phyloP scores from a whole-genome alignment of 2,888 invertebrate genomes.

The Cybosia mesomella region DNA sequence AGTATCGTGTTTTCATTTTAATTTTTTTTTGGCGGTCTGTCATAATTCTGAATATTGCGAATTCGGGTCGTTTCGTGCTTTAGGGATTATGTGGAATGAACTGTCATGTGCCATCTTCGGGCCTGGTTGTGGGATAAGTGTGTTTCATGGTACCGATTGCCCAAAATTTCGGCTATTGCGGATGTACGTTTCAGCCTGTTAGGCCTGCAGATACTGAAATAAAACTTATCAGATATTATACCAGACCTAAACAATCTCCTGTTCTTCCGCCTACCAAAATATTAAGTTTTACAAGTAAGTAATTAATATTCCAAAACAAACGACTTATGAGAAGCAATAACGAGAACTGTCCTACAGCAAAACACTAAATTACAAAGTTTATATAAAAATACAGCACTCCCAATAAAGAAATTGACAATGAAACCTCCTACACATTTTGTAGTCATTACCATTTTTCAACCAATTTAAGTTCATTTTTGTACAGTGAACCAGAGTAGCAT shows the following conservation, averaged over 20 bases:
- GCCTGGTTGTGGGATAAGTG: no score
- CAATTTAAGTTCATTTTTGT: not conserved
- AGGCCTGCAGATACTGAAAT: no score
- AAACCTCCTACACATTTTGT: constrained; percentile 1
- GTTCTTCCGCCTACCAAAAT: not conserved
- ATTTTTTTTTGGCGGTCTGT: no score
- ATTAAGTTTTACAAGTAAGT: not conserved
- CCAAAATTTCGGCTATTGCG: no score
- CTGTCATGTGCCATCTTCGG: no score
- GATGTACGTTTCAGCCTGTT: no score
- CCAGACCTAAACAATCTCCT: not conserved
- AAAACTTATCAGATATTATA: no score
- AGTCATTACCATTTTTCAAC: constrained; percentile 2
- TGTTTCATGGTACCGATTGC: no score
- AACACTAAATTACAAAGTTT: constrained; percentile 1
- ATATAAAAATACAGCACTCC: not conserved
- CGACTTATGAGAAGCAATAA: not conserved
- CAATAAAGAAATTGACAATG: constrained; percentile 1
- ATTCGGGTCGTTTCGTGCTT: no score
- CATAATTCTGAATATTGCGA: no score
- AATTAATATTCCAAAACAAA: not conserved
- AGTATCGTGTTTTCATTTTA: no score
- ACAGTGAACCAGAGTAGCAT: not conserved
- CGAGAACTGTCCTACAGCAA: not conserved
- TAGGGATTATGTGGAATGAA: no score